Base-by-base conservation (phyloP, 1,140 invertebrate genomes). In the Drosophila nikananu region DNA sequence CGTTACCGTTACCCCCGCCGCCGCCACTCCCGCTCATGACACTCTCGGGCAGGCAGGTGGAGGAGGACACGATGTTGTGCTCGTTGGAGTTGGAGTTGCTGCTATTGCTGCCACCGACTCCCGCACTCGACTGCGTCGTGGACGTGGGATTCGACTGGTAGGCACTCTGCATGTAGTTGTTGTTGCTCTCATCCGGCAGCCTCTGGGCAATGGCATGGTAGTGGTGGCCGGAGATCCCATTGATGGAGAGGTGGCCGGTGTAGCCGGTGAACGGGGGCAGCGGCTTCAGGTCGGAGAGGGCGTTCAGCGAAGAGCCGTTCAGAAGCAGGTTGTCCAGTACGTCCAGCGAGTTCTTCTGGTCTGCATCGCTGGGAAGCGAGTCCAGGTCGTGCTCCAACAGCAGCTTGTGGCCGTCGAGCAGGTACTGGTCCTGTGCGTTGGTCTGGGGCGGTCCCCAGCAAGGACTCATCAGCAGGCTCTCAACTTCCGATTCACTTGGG, bases 191-290 rank as follows among this genome's bases (percentile, higher is more conserved):
- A 71, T 95, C 94, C 5, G 95, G 95, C 59, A 95, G 93, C 51
- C 95, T 93, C 91, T 95, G 95, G 5, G 96, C 96, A 93, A 97
- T 97, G 74, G 96, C 95, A 92, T 97, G 96, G 93, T 96, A 97
- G 87, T 97, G 97, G 86, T 97, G 96, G n/a, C 97, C 96, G 51
- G 96, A 95, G 83, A 97, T 97, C 23, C 97, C 96, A 93, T 97
- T 97, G 91, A 97, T 97, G 76, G 95, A 97, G 32, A 97, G 93
- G 83, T 97, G 96, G 2, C 96, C 96, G 3, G 96, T 97, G 93
- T 97, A 97, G 15, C 96, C 96, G 17, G 96, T 97, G 92, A 97
- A 97, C 0, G 97, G 97, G 1, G 97, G 97, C 67, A 98, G 93
- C 0, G 97, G 97, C 91, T 98, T 98, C 52, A 98, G 94, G 84